Evolutionary conservation across 2,888 invertebrate species (phyloP).

Genomic region (Pyrochroa serraticornis): DNA sequence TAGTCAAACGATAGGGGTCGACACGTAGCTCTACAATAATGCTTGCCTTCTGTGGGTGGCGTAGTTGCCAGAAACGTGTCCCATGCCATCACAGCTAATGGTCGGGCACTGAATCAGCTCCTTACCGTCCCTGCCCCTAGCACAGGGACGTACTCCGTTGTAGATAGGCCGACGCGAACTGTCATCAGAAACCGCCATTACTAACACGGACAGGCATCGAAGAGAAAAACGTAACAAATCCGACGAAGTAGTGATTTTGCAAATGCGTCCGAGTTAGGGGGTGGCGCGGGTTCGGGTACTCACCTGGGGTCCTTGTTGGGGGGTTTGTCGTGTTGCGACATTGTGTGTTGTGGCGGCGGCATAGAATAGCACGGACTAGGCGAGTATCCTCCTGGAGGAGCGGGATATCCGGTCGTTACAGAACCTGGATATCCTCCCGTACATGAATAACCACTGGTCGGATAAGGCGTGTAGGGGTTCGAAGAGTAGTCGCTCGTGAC

Average conservation of each 20-base stretch:
- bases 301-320: constrained; percentile 73
- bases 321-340: constrained; percentile 74
- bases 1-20: constrained; percentile 25
- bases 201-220: constrained; percentile 1
- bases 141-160: constrained; percentile 47
- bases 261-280: not conserved
- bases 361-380: constrained; percentile 79
- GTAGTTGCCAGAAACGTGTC: constrained; percentile 89
- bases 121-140: constrained; percentile 71
- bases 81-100: constrained; percentile 82
- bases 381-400: constrained; percentile 65
- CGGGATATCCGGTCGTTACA: constrained; percentile 66
- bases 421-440: constrained; percentile 60
- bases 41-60: constrained; percentile 87
- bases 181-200: constrained; percentile 32
- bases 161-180: constrained; percentile 38
- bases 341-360: constrained; percentile 80
- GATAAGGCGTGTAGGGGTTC: constrained; percentile 74
- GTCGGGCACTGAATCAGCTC: constrained; percentile 83
- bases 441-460: constrained; percentile 55
- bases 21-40: constrained; percentile 47
- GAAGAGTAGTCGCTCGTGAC: constrained; percentile 82
- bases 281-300: constrained; percentile 41
- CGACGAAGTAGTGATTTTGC: not conserved
- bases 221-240: constrained; percentile 2